Evolutionary conservation across 2,113 vertebrate species (phyloP).

Genomic region (Phoxinus phoxinus): DNA sequence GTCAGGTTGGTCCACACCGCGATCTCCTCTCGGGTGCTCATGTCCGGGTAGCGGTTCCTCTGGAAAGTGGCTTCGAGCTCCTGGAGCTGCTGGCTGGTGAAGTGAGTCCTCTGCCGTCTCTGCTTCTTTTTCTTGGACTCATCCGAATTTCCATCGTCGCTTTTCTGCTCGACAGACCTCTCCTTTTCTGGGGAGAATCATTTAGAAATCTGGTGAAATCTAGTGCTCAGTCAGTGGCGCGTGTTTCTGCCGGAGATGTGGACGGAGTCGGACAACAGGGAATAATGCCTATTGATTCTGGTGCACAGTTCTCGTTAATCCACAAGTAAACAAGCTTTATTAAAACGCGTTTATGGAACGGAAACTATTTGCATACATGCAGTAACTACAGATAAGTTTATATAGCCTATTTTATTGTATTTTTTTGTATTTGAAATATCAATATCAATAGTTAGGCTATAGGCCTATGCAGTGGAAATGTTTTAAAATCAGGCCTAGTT

Average conservation of each 20-base stretch:
- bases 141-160: slow-evolving; percentile 85
- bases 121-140: slow-evolving; percentile 98
- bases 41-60: slow-evolving; percentile 97
- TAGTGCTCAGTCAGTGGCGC: not conserved
- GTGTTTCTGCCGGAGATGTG: not conserved
- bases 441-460: not conserved
- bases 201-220: not conserved
- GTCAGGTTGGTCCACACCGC: slow-evolving; percentile 99
- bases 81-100: slow-evolving; percentile 97
- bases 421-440: not conserved
- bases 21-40: slow-evolving; percentile 98
- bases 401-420: no score
- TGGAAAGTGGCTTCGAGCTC: slow-evolving; percentile 98
- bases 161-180: slow-evolving; percentile 79
- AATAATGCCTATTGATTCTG: not conserved
- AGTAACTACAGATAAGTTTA: not conserved
- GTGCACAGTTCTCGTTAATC: not conserved
- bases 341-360: not conserved
- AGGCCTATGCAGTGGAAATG: not conserved
- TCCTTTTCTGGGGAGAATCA: slow-evolving; percentile 83
- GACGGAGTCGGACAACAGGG: not conserved
- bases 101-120: slow-evolving; percentile 93
- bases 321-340: not conserved
- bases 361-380: not conserved
- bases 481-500: slow-evolving; percentile 9